Base-by-base conservation (phyloP, 1,140 invertebrate species). In the Argopecten irradians region DNA sequence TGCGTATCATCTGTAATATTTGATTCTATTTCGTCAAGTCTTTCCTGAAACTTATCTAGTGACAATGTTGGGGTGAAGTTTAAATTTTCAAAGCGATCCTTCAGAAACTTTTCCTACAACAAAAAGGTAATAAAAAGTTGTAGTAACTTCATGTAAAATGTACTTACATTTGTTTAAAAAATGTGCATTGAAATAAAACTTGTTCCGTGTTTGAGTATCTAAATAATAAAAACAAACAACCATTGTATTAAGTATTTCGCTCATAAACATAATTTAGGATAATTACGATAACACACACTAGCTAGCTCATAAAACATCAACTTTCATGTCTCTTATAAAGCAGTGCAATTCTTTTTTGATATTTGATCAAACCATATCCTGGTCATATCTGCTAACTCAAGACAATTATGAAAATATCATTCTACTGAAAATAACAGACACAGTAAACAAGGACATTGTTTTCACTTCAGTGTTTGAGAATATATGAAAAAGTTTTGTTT, bases 81-180 rank as follows among this genome's bases (percentile, higher is more conserved):
- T 71, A 94, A 88, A 89, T 93, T 94, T 86, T 95, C 94, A 93
- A 93, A 95, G 34, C 92, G 93, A 22, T 95, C 93, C 35, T 93
- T 91, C 39, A 94, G 89, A 88, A 94, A 95, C 34, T 92, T 93
- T 86, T 94, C 93, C 93, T 94, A 89, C 1, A 89, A 89, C 86
- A 84, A 41, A 90, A 83, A 83, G 46, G 71, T n/a, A 33, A 71
- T 8, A 13, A 8, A 39, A 39, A 8, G 36, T 46, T 28, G 8
- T n/a, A 71, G 16, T 71, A 28, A 71, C 22, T 28, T 71, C 28
- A n/a, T n/a, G n/a, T 14, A 46, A 11, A 71, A 71, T 28, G 28
- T 71, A 0, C n/a, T 28, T n/a, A 28, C 55, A 71, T 71, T 28
- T 71, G 43, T 46, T 46, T n/a, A n/a, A n/a, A 14, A 46, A 46